Percentiles rank a stretch among this genome's conserved stretches.
Evolutionary conservation across 2,797 vertebrate genomes (phyloP).

Genomic region (Echiichthys vipera): DNA sequence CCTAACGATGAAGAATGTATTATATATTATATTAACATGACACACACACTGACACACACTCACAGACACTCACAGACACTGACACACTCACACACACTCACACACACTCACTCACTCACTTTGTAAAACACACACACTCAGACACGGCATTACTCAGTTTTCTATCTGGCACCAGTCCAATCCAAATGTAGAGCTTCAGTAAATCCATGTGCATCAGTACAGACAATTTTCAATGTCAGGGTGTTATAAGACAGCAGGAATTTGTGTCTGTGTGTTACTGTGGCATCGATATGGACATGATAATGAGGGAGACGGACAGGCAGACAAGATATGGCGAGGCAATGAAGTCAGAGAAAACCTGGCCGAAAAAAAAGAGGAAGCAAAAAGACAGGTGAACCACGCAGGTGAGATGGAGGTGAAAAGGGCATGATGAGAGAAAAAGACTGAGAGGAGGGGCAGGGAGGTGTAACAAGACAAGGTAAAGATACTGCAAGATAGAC

Average conservation of each 20-base stretch:
- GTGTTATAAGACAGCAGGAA: background rate
- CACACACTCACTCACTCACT: no score
- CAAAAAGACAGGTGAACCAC: background rate
- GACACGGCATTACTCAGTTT: background rate
- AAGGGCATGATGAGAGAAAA: background rate
- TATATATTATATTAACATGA: no score
- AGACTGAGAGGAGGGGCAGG: background rate
- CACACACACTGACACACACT: background rate
- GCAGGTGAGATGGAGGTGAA: background rate
- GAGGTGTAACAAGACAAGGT: background rate
- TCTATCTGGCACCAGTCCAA: background rate
- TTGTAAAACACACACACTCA: background rate
- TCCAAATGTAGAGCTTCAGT: background rate
- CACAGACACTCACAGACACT: no score
- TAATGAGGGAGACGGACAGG: background rate
- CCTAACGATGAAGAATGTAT: no score
- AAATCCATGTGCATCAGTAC: slow-evolving; percentile 8
- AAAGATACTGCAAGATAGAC: background rate
- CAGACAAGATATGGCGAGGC: background rate
- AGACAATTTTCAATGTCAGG: slow-evolving; percentile 6
- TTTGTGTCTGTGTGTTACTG: background rate
- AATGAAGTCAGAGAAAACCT: background rate
- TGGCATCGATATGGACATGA: background rate
- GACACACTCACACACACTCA: no score
- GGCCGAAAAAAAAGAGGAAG: background rate